Conservation (phyloP, 2,113 vertebrate species). For the Scomber japonicus region DNA sequence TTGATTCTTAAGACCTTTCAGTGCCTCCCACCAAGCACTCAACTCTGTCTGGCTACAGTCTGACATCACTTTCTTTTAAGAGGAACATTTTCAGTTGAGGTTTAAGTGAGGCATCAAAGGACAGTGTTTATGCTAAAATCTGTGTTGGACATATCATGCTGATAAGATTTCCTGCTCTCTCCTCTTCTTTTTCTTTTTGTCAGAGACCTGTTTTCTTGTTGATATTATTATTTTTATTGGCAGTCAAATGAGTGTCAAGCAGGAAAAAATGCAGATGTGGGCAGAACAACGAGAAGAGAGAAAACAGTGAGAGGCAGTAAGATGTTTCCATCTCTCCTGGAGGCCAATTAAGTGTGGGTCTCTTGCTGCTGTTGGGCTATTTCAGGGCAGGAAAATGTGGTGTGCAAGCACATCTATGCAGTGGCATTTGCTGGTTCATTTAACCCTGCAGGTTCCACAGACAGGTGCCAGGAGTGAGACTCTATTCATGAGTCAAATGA, state of each 20-base stretch:
- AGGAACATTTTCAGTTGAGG: neutral
- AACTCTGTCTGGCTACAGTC: neutral
- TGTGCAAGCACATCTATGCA: neutral
- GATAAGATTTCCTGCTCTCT: neutral
- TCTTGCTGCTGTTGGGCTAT: conserved; percentile 15
- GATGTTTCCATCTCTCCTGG: conserved; percentile 35
- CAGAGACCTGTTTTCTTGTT: neutral
- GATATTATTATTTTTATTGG: neutral
- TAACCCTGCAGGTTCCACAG: conserved; percentile 3
- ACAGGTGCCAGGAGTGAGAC: conserved; percentile 17
- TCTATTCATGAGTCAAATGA: conserved; percentile 8
- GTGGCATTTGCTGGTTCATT: neutral
- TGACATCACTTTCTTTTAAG: neutral
- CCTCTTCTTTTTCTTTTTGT: neutral
- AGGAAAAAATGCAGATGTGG: neutral
- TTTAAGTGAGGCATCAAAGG: conserved; percentile 3
- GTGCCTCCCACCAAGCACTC: neutral
- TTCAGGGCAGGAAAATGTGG: conserved; percentile 12
- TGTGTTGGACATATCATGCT: neutral
- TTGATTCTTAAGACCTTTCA: neutral
- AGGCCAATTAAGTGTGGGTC: conserved; percentile 22
- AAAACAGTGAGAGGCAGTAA: neutral
- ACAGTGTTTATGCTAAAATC: neutral
- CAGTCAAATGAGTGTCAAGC: neutral
- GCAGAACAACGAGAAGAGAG: neutral